Percentiles rank a stretch among this genome's conserved stretches.
Conservation (phyloP, 2,797 vertebrate genomes). For the Darevskia mixta region DNA sequence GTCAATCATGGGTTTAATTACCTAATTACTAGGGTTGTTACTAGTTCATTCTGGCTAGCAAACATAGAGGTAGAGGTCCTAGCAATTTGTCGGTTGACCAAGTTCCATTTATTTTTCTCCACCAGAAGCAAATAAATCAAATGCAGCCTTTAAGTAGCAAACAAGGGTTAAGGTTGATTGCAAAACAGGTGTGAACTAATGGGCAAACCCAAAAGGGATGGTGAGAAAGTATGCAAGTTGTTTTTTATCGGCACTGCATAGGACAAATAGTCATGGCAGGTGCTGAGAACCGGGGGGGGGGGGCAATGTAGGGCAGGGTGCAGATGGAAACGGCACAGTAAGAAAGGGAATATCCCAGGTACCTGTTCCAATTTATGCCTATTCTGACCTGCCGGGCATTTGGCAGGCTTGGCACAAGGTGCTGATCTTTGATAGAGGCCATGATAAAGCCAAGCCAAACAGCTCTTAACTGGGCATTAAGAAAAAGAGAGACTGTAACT, state of each 20-base stretch:
- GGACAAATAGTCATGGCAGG: background rate
- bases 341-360: background rate
- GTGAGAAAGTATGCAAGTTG: background rate
- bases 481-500: background rate
- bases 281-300: background rate
- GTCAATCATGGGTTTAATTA: constrained; percentile 76
- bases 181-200: constrained; percentile 67
- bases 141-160: constrained; percentile 72
- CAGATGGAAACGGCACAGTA: background rate
- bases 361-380: background rate
- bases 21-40: constrained; percentile 72
- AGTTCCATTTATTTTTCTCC: constrained; percentile 70
- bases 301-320: too few relatives aligned
- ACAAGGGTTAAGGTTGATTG: constrained; percentile 72
- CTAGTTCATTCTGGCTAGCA: constrained; percentile 69
- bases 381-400: background rate
- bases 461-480: background rate
- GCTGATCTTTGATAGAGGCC: background rate
- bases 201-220: constrained; percentile 42
- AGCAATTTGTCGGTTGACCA: constrained; percentile 76
- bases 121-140: constrained; percentile 75
- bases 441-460: background rate
- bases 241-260: background rate
- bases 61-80: constrained; percentile 68
- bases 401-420: background rate